Evolutionary conservation across 2,113 vertebrate genomes (phyloP).

Genomic region (Trichomycterus rosablanca): DNA sequence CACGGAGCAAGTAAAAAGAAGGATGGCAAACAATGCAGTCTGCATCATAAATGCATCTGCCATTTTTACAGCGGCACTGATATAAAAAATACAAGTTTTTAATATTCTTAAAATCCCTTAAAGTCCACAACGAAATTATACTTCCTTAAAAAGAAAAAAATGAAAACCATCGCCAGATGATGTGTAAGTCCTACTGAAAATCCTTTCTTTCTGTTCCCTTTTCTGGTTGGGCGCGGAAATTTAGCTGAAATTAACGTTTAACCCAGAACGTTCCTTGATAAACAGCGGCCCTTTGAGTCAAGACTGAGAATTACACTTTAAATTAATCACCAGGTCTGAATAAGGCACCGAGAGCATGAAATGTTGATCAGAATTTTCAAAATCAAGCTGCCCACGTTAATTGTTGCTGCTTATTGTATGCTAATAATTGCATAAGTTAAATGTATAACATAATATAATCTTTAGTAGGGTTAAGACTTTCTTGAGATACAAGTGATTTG

Average conservation of each 20-base stretch:
- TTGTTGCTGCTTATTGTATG: too few species aligned
- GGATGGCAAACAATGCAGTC: conserved; percentile 11
- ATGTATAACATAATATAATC: too few species aligned
- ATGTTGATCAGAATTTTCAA: too few species aligned
- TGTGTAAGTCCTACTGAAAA: neutral
- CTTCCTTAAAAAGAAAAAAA: too few species aligned
- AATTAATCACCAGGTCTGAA: too few species aligned
- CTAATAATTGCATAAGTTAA: too few species aligned
- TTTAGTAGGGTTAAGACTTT: too few species aligned
- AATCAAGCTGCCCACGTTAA: too few species aligned
- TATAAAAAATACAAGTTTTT: neutral
- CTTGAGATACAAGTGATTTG: too few species aligned
- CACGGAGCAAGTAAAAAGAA: conserved; percentile 25
- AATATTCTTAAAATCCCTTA: neutral
- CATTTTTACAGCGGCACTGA: neutral
- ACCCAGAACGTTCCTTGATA: conserved; percentile 11
- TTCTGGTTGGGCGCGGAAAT: neutral
- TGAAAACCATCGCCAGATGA: too few species aligned
- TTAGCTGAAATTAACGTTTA: too few species aligned
- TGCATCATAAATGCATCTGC: conserved; percentile 51
- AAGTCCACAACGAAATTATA: neutral
- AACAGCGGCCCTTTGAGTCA: conserved; percentile 44
- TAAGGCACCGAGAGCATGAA: too few species aligned
- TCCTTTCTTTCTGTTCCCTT: conserved; percentile 8
- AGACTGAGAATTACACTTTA: conserved; percentile 9